Percentiles rank a stretch among this genome's conserved stretches.
Conservation (phyloP, 2,797 vertebrate genomes). For the Enoplosus armatus region DNA sequence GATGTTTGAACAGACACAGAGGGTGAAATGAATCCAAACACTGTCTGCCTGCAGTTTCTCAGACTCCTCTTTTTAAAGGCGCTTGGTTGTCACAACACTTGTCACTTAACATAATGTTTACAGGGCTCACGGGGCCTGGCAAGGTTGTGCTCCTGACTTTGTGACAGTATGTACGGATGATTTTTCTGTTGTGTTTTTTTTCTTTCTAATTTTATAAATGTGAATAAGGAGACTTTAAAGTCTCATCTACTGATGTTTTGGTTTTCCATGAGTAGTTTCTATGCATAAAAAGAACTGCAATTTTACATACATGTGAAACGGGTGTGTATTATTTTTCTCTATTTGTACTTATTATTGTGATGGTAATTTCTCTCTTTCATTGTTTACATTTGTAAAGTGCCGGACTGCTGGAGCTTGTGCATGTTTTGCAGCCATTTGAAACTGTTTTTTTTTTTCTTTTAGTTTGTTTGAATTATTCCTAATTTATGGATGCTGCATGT, state of each 20-base stretch:
- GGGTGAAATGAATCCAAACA: slow-evolving; percentile 71
- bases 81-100: slow-evolving; percentile 79
- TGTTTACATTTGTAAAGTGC: slow-evolving; percentile 78
- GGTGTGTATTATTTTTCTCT: slow-evolving; percentile 72
- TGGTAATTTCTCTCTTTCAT: slow-evolving; percentile 70
- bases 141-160: slow-evolving; percentile 70
- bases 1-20: slow-evolving; percentile 51
- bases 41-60: slow-evolving; percentile 75
- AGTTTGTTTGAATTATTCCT: slow-evolving; percentile 63
- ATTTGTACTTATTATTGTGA: slow-evolving; percentile 67
- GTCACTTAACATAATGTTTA: slow-evolving; percentile 78
- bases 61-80: slow-evolving; percentile 73
- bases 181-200: slow-evolving; percentile 13
- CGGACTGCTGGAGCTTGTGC: slow-evolving; percentile 72
- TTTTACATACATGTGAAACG: slow-evolving; percentile 77
- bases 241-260: slow-evolving; percentile 62
- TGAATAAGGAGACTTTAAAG: slow-evolving; percentile 72
- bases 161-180: slow-evolving; percentile 58
- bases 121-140: slow-evolving; percentile 66
- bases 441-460: slow-evolving; percentile 20
- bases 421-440: slow-evolving; percentile 74
- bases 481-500: slow-evolving; percentile 81
- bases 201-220: slow-evolving; percentile 66
- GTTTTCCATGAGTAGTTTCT: slow-evolving; percentile 71
- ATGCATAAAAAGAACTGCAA: slow-evolving; percentile 79